phyloP scores from a whole-genome alignment of 1,140 invertebrate genomes.

The Heliconius hermathena region DNA sequence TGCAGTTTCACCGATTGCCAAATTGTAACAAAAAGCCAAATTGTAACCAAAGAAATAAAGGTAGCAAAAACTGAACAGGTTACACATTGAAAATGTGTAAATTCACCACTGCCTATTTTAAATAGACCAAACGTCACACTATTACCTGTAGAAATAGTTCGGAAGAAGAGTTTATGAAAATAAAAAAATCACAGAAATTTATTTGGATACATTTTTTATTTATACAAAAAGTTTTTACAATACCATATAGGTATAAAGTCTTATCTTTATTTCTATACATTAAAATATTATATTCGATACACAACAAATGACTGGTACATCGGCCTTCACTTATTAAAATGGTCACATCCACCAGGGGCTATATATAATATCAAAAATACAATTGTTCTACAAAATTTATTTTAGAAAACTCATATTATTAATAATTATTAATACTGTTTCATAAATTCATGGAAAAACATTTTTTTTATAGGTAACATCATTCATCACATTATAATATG shows the following conservation, averaged over 20 bases:
- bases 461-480: not conserved
- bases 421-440: not conserved
- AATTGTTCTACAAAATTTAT: not conserved
- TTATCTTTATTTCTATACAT: conserved; percentile 46
- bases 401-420: not conserved
- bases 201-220: conserved; percentile 41
- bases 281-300: conserved; percentile 40
- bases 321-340: conserved; percentile 38
- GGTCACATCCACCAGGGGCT: conserved; percentile 48
- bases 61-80: too few relatives aligned
- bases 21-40: too few relatives aligned
- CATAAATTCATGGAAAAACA: not conserved
- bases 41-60: too few relatives aligned
- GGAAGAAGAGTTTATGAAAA: not conserved
- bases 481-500: not conserved
- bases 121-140: too few relatives aligned
- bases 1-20: too few relatives aligned
- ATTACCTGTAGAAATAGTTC: too few relatives aligned
- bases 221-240: conserved; percentile 43
- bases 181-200: conserved; percentile 6
- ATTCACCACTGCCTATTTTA: too few relatives aligned
- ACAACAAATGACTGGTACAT: conserved; percentile 55
- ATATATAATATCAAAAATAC: conserved; percentile 32
- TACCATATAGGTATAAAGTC: conserved; percentile 15
- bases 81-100: too few relatives aligned